Base-by-base conservation (phyloP, 2,113 vertebrate genomes). In the Corydoras maculifer region DNA sequence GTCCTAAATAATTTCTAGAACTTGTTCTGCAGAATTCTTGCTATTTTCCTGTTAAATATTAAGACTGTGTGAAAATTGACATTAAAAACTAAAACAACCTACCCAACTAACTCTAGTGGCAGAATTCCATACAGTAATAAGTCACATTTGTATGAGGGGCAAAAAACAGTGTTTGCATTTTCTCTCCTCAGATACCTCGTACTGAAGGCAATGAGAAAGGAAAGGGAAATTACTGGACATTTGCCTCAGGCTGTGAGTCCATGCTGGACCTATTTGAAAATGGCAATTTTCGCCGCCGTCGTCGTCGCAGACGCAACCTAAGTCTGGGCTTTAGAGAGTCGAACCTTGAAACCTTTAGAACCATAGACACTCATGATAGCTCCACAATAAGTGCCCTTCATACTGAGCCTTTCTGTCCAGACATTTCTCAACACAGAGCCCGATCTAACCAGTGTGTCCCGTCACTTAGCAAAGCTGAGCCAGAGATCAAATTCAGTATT, bases 201-300 rank as follows among this genome's bases (percentile, higher is more conserved):
- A 90, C 92, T 7, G 94, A 96, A 84, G 97, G 95, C 65, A 95
- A 93, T 18, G 96, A 94, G 74, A 98, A 96, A 64, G 96, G 96
- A 6, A 99, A 99, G 76, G 97, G 97, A 53, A 98, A 93, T 84
- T 98, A 90, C 83, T 99, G 97, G 97, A 96, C 94, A n/a, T 95
- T 98, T 77, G 95, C 96, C 3, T 88, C 90, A 0, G 97, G 97
- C 68, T 98, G 97, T 0, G 95, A 95, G 78, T 97, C 96, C 43
- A 96, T 98, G 91, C 91, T 98, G 58, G 97, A 98, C 81, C 91
- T 99, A 51, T 99, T 99, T 65, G 97, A 99, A 85, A 95, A 98
- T 0, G 97, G 97, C 61, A 98, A 99, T 88, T 99, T 92, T 73
- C 85, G 95, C 3, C 85, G 96, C 7, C 89, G 97, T 9, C 90